Conservation (phyloP, 1,140 invertebrate genomes). For the Bombus waltoni region DNA sequence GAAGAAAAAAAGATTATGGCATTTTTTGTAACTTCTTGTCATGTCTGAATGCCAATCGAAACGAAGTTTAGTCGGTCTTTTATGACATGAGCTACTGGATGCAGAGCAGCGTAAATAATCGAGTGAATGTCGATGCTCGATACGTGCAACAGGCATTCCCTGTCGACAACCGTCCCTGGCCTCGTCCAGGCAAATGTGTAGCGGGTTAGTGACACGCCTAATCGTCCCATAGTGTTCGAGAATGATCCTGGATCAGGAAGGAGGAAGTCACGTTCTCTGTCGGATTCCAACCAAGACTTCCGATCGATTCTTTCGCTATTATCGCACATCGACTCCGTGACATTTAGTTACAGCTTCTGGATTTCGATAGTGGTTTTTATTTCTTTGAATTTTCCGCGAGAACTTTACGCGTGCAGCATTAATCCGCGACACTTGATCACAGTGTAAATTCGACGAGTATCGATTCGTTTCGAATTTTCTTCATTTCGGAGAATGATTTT, state of each 20-base stretch:
- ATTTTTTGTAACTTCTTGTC: not conserved
- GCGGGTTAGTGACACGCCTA: conserved; percentile 62
- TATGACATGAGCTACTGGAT: conserved; percentile 28
- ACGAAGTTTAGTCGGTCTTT: not conserved
- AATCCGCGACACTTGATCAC: too few relatives aligned
- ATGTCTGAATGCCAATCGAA: not conserved
- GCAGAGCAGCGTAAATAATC: conserved; percentile 67
- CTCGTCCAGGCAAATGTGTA: conserved; percentile 32
- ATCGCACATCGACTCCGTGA: not conserved
- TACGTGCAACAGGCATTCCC: conserved; percentile 69
- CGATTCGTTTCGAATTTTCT: too few relatives aligned
- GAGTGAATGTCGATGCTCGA: conserved; percentile 55
- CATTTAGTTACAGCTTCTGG: too few relatives aligned
- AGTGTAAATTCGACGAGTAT: too few relatives aligned
- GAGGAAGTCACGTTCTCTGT: conserved; percentile 4
- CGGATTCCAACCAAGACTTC: not conserved
- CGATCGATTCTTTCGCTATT: not conserved
- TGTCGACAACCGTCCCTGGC: conserved; percentile 71
- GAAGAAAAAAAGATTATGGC: not conserved
- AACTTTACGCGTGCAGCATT: too few relatives aligned
- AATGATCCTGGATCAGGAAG: conserved; percentile 62
- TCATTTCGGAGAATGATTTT: too few relatives aligned
- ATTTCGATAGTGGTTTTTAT: too few relatives aligned
- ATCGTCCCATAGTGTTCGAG: conserved; percentile 66
- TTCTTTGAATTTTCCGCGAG: too few relatives aligned